Evolutionary conservation across 2,797 vertebrate genomes (phyloP).

Genomic region (Acipenser oxyrinchus): DNA sequence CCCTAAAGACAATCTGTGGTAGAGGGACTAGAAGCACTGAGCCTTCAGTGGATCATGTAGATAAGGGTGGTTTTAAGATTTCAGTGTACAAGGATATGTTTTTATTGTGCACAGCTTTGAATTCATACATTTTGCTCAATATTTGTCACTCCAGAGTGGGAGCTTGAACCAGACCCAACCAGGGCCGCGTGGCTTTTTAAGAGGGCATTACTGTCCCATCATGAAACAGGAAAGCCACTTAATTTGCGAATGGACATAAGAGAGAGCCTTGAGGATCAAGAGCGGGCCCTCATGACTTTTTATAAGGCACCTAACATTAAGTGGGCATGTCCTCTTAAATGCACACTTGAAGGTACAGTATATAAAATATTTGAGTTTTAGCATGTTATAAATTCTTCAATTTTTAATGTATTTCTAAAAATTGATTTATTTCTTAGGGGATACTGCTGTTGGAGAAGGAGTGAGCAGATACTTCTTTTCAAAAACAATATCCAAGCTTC

Average conservation of each 20-base stretch:
- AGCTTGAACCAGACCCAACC: too few relatives aligned
- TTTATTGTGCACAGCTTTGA: too few relatives aligned
- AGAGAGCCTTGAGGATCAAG: background rate
- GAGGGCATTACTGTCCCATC: background rate
- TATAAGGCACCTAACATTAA: conserved; percentile 1
- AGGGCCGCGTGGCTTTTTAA: background rate
- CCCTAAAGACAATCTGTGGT: too few relatives aligned
- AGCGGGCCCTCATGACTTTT: background rate
- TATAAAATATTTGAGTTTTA: background rate
- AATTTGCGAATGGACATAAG: background rate
- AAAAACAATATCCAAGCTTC: background rate
- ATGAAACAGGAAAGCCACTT: conserved; percentile 3
- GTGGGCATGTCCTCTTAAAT: conserved; percentile 7
- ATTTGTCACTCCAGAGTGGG: too few relatives aligned
- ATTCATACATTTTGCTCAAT: too few relatives aligned
- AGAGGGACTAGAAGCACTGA: too few relatives aligned
- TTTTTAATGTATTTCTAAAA: background rate
- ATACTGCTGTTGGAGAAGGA: background rate
- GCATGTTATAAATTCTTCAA: background rate
- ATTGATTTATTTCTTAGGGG: background rate
- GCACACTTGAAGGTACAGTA: background rate
- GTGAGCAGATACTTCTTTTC: background rate
- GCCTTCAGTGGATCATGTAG: too few relatives aligned
- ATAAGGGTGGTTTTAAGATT: too few relatives aligned
- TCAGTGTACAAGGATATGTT: too few relatives aligned